Conservation (phyloP, 2,113 vertebrate genomes). For the Probosciger aterrimus region DNA sequence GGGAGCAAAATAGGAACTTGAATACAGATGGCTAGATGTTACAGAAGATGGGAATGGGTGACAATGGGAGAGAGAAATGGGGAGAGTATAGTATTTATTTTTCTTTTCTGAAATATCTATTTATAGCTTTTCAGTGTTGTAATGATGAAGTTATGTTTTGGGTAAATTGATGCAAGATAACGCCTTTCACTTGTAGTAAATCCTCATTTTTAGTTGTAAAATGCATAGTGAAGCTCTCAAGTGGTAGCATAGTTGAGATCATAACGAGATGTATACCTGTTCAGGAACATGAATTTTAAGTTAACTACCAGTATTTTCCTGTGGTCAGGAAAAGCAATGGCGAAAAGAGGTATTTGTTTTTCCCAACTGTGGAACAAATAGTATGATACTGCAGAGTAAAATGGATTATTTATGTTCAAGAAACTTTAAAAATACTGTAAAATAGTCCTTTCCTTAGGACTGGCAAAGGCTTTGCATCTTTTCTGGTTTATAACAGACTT, state of each 20-base stretch:
- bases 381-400: slow-evolving; percentile 45
- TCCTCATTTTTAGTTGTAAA: neutral
- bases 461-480: slow-evolving; percentile 26
- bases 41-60: neutral
- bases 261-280: neutral
- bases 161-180: neutral
- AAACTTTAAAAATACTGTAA: slow-evolving; percentile 50
- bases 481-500: slow-evolving; percentile 40
- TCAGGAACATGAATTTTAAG: neutral
- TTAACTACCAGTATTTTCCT: neutral
- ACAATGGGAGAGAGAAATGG: neutral
- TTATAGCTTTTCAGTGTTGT: neutral
- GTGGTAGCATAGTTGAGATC: neutral
- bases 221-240: neutral
- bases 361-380: slow-evolving; percentile 58
- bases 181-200: neutral
- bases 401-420: slow-evolving; percentile 57
- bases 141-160: neutral
- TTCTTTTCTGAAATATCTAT: neutral
- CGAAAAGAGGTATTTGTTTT: slow-evolving; percentile 61
- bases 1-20: neutral
- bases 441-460: slow-evolving; percentile 29
- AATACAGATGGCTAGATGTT: neutral
- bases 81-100: neutral
- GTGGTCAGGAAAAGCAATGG: slow-evolving; percentile 14